Evolutionary conservation across 2,113 vertebrate species (phyloP).

Genomic region (Rhynchopsitta pachyrhyncha): DNA sequence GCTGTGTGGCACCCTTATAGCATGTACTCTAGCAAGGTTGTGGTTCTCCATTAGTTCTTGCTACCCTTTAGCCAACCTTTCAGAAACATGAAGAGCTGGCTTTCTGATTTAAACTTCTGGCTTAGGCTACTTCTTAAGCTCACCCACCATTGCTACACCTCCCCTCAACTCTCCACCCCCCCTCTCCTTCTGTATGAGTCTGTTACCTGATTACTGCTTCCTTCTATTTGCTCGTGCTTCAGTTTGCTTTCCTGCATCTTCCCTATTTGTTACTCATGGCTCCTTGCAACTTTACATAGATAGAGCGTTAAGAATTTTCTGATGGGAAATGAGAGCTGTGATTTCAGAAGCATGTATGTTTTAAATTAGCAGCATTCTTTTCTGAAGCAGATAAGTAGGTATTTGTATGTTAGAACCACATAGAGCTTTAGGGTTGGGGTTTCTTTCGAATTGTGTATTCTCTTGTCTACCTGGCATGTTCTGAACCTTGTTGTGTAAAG

Average conservation of each 20-base stretch:
- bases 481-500: neutral
- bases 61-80: neutral
- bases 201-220: neutral
- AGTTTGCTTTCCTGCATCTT: neutral
- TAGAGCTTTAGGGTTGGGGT: neutral
- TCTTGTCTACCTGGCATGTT: neutral
- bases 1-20: neutral
- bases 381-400: neutral
- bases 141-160: neutral
- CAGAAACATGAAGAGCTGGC: neutral
- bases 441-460: neutral
- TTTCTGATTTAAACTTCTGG: neutral
- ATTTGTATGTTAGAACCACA: neutral
- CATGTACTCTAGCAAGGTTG: neutral
- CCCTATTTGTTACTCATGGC: neutral
- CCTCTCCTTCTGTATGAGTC: no score
- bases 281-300: neutral
- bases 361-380: neutral
- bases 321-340: neutral
- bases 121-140: neutral
- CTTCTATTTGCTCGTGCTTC: neutral
- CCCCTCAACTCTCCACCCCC: no score
- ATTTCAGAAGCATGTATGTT: neutral
- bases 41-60: neutral
- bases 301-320: neutral